Conservation (phyloP, 2,797 vertebrate species). For the Meda fulgida region DNA sequence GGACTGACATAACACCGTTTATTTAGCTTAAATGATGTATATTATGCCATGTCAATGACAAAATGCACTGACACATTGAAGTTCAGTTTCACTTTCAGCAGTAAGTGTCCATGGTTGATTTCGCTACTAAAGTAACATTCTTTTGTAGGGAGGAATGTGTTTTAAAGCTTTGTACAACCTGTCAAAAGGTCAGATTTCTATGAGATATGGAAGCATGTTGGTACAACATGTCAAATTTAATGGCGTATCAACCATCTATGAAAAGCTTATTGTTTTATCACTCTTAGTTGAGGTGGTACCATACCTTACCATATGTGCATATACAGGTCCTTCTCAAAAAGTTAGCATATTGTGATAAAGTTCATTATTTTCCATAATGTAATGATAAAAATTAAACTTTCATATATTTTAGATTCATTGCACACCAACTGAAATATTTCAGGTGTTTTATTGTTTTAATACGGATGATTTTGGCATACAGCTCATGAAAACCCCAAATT, state of each 20-base stretch:
- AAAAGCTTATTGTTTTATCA: neutral
- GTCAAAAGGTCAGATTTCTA: conserved; percentile 19
- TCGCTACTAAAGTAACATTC: conserved; percentile 12
- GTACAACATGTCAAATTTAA: neutral
- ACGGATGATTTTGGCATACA: too few relatives aligned
- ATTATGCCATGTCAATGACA: neutral
- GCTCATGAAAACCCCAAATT: too few relatives aligned
- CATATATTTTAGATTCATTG: too few relatives aligned
- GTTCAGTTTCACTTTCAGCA: conserved; percentile 30
- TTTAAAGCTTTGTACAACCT: neutral
- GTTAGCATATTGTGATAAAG: too few relatives aligned
- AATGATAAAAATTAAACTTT: too few relatives aligned
- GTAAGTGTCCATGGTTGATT: neutral
- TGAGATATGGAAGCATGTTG: conserved; percentile 11
- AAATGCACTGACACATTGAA: neutral
- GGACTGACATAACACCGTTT: conserved; percentile 16
- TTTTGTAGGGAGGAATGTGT: neutral
- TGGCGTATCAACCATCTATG: neutral
- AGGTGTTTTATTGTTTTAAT: too few relatives aligned
- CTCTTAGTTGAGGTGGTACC: neutral
- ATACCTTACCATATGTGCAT: neutral
- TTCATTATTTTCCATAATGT: too few relatives aligned
- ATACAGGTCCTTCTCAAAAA: too few relatives aligned
- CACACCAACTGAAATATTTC: too few relatives aligned
- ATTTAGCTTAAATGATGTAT: neutral